Conservation (phyloP, 2,113 vertebrate species). For the Daboia siamensis region DNA sequence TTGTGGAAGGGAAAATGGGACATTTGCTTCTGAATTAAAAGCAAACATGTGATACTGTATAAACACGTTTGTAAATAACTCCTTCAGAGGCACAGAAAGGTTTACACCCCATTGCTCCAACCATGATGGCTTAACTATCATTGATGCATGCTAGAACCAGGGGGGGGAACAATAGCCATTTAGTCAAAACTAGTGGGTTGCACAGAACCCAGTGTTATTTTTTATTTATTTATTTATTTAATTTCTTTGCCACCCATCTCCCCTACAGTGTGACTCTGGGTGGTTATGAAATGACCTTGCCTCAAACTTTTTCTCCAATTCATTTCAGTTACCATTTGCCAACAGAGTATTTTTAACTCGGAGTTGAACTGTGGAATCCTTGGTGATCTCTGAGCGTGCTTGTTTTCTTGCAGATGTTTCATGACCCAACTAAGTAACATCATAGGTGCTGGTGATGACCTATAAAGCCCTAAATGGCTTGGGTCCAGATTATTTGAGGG, state of each 20-base stretch:
- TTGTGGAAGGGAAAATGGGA: neutral
- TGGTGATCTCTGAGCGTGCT: too few relatives aligned
- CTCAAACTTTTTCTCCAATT: neutral
- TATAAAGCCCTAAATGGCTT: too few relatives aligned
- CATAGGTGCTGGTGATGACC: too few relatives aligned
- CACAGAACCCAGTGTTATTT: neutral
- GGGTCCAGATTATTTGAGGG: too few relatives aligned
- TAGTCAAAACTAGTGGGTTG: neutral
- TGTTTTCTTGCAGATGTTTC: too few relatives aligned
- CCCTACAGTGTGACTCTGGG: too few relatives aligned
- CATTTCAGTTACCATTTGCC: neutral
- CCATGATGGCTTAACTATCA: neutral
- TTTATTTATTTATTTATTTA: too few relatives aligned
- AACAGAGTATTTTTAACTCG: too few relatives aligned
- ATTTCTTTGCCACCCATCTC: too few relatives aligned
- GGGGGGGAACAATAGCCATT: neutral
- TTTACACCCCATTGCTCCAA: neutral
- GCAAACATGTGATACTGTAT: neutral
- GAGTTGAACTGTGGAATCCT: too few relatives aligned
- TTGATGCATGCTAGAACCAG: neutral
- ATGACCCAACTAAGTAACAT: too few relatives aligned
- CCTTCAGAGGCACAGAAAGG: neutral
- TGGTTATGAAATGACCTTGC: neutral
- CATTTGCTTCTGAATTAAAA: constrained; percentile 15
- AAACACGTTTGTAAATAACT: neutral